Conservation (phyloP, 2,888 invertebrate species). For the Iselma pallidipennis region DNA sequence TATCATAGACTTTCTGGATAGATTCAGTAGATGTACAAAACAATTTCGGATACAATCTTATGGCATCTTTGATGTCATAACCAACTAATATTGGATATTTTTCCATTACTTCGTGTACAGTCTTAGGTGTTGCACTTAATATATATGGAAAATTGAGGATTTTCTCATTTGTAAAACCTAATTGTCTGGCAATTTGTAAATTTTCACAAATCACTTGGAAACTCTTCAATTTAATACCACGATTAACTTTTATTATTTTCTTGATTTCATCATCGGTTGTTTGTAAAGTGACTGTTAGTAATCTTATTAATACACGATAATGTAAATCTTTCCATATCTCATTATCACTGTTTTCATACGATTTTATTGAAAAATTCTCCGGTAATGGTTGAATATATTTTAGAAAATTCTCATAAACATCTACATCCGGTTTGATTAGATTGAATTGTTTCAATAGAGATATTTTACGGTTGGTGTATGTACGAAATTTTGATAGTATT, state of each 20-base stretch:
- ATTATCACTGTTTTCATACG: slow-evolving; percentile 24
- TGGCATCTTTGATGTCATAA: slow-evolving; percentile 60
- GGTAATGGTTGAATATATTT: slow-evolving; percentile 39
- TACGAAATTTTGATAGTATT: slow-evolving; percentile 35
- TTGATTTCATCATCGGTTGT: slow-evolving; percentile 48
- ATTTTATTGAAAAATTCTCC: slow-evolving; percentile 24
- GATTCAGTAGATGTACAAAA: slow-evolving; percentile 63
- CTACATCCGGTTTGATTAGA: slow-evolving; percentile 49
- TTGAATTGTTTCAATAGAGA: slow-evolving; percentile 50
- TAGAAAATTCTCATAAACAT: slow-evolving; percentile 53
- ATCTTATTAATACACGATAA: slow-evolving; percentile 5
- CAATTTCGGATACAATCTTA: slow-evolving; percentile 65
- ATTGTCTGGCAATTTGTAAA: slow-evolving; percentile 60
- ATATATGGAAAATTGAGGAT: slow-evolving; percentile 66
- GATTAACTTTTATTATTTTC: slow-evolving; percentile 50
- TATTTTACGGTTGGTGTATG: slow-evolving; percentile 24
- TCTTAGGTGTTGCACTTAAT: slow-evolving; percentile 62
- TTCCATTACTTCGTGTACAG: slow-evolving; percentile 61
- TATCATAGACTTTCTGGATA: slow-evolving; percentile 60
- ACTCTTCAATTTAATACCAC: slow-evolving; percentile 55
- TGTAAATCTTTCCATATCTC: background rate
- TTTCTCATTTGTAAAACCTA: slow-evolving; percentile 60
- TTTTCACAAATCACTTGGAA: slow-evolving; percentile 60
- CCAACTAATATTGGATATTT: slow-evolving; percentile 62
- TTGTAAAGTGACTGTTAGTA: slow-evolving; percentile 41